A percentile compares a stretch with the other conserved stretches of the same genome.
Conservation (phyloP, 2,888 invertebrate genomes). For the Periphyllus acericola region DNA sequence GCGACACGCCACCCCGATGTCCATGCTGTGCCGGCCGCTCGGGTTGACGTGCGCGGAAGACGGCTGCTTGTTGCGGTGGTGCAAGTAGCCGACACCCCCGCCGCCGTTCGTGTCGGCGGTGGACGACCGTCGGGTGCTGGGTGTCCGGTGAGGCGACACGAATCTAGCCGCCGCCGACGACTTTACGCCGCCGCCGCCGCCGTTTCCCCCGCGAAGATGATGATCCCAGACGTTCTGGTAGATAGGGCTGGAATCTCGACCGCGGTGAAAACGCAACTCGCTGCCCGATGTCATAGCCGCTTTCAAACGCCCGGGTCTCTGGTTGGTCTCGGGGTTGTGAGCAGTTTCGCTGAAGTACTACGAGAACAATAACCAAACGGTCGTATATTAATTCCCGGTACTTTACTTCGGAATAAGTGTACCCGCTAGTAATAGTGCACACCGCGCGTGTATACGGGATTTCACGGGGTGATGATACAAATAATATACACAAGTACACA, state of each 20-base stretch:
- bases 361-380: conserved; percentile 60
- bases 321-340: conserved; percentile 88
- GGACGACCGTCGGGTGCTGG: conserved; percentile 57
- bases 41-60: conserved; percentile 63
- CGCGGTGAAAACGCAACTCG: conserved; percentile 48
- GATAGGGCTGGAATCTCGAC: conserved; percentile 60
- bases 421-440: too few relatives aligned
- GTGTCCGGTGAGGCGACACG: conserved; percentile 66
- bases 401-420: too few relatives aligned
- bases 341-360: conserved; percentile 92
- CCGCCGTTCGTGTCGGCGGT: conserved; percentile 53
- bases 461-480: too few relatives aligned
- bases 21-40: conserved; percentile 69
- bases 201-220: too few relatives aligned
- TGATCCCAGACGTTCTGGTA: conserved; percentile 50
- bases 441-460: too few relatives aligned
- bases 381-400: too few relatives aligned
- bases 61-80: conserved; percentile 36
- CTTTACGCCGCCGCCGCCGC: not conserved
- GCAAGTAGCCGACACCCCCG: not conserved
- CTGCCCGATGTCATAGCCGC: conserved; percentile 66
- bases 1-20: conserved; percentile 66
- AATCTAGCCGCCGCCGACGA: conserved; percentile 58
- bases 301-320: conserved; percentile 70
- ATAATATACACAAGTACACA: too few relatives aligned